Evolutionary conservation across 2,888 invertebrate genomes (phyloP).

Genomic region (Deroplatys truncata): DNA sequence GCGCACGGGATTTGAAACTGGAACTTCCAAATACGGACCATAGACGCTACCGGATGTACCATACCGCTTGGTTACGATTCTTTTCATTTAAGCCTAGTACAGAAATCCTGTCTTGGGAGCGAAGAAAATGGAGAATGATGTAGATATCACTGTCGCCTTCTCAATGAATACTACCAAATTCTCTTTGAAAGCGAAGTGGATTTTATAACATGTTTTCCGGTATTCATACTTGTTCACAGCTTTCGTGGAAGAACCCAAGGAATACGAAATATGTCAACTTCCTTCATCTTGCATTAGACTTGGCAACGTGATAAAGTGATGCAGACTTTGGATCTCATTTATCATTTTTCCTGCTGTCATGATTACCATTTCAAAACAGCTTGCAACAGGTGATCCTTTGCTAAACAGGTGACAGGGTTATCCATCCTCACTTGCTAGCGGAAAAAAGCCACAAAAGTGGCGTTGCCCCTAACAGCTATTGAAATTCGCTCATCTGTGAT

Average conservation of each 20-base stretch:
- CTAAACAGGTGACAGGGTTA: background rate
- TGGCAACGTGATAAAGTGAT: background rate
- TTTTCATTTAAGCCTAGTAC: too few species aligned
- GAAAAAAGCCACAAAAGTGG: background rate
- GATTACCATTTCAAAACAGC: background rate
- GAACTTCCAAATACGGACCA: too few species aligned
- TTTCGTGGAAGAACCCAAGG: background rate
- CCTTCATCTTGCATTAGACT: background rate
- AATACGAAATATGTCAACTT: background rate
- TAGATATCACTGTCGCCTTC: too few species aligned
- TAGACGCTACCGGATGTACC: too few species aligned
- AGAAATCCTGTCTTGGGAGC: too few species aligned
- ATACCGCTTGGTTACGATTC: too few species aligned
- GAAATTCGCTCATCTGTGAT: too few species aligned
- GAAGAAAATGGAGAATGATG: too few species aligned
- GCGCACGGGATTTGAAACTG: too few species aligned
- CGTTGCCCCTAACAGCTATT: too few species aligned
- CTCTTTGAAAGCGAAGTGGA: background rate
- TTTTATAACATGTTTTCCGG: background rate
- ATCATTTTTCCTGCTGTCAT: background rate
- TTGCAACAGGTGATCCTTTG: background rate
- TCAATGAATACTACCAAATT: too few species aligned
- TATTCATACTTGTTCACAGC: background rate
- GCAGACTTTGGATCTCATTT: background rate
- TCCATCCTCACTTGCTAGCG: background rate